Base-by-base conservation (phyloP, 1,140 invertebrate species). In the Heliconius melpomene region DNA sequence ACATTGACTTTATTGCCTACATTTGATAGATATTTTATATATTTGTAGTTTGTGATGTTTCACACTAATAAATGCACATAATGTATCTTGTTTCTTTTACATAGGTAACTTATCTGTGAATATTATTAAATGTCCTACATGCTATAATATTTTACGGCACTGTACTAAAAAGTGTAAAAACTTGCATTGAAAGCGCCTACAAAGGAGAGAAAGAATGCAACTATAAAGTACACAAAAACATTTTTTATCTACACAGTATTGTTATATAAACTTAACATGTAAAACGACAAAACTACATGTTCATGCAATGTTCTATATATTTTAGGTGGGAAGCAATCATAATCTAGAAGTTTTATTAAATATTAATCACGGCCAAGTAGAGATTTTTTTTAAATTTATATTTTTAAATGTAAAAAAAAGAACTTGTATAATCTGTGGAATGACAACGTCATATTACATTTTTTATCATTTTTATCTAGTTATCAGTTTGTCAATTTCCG, bases 11-110 rank as follows among this genome's bases (percentile, higher is more conserved):
- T 13, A 29, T 16, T 66, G 79, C 36, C 72, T 60, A 82, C 74
- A 40, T 75, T 88, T 81, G 46, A 40, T 81, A 77, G 70, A 80
- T 73, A 73, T 82, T 83, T 83, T 36, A 73, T 79, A 72, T 80
- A 83, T 81, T 81, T 75, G 57, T 83, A 77, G 50, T 46, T 76
- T 75, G 70, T 77, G 81, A 79, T 72, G 11, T 75, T 46, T 75
- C 70, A 82, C 77, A 60, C 11, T 54, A 77, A 75, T 81, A 78
- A 78, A 77, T 52, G 60, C 75, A 80, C 72, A 73, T 70, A 75
- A 60, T 36, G 8, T 73, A 77, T 50, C 46, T 57, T 40, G n/a
- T 74, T 74, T 52, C 72, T 23, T 29, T 77, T 77, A 46, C 23
- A 52, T 29, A 16, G 60, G 26, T 66, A 9, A 66, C 26, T 29